A percentile compares a stretch with the other conserved stretches of the same genome.
phyloP scores from a whole-genome alignment of 1,140 invertebrate species.

The Battus philenor region DNA sequence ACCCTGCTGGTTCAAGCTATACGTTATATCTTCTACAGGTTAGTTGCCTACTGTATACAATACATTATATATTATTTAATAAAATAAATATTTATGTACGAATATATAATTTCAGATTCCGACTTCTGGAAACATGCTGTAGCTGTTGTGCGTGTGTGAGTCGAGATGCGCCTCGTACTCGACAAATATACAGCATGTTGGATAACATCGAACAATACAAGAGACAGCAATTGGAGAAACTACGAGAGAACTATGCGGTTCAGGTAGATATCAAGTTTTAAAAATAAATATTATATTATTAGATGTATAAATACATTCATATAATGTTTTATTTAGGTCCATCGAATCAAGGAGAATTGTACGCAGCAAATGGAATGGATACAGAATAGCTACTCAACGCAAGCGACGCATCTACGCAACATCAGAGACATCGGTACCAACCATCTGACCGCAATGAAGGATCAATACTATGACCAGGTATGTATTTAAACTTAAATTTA shows the following conservation, averaged over 20 bases:
- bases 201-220: slow-evolving; percentile 95
- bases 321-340: slow-evolving; percentile 77
- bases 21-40: slow-evolving; percentile 83
- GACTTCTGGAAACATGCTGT: slow-evolving; percentile 79
- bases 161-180: slow-evolving; percentile 83
- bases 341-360: slow-evolving; percentile 94
- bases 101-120: slow-evolving; percentile 76
- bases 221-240: slow-evolving; percentile 88
- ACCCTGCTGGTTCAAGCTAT: slow-evolving; percentile 87
- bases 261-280: slow-evolving; percentile 78
- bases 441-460: slow-evolving; percentile 88
- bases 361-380: slow-evolving; percentile 95
- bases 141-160: slow-evolving; percentile 80
- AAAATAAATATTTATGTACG: slow-evolving; percentile 11
- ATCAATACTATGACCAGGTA: slow-evolving; percentile 95
- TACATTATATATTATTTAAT: background rate
- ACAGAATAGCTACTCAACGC: slow-evolving; percentile 91
- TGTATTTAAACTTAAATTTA: slow-evolving; percentile 27
- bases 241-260: slow-evolving; percentile 93
- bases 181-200: slow-evolving; percentile 89
- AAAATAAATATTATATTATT: background rate
- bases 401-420: slow-evolving; percentile 91
- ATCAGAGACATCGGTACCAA: slow-evolving; percentile 93
- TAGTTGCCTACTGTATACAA: slow-evolving; percentile 17
- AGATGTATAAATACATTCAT: no score